These are phyloP conservation scores for Wasmannia auropunctata DNA, from an alignment of 1,140 invertebrate species.

Conservation along the genomic window DNA sequence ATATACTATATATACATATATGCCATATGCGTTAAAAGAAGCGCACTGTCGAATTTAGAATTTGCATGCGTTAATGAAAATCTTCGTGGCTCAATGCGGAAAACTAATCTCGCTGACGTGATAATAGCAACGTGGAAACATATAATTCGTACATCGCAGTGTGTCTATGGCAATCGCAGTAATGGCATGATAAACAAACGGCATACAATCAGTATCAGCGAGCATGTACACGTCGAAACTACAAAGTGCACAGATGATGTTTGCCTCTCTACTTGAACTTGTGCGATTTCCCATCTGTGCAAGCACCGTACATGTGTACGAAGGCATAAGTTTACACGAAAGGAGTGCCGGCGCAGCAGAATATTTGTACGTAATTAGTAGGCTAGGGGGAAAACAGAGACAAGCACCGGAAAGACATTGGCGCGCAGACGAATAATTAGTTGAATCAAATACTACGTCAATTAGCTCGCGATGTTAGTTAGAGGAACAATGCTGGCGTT, in stretches of 20 bases:
- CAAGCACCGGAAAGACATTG: constrained; percentile 68
- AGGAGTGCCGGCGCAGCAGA: constrained; percentile 36
- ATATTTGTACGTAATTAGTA: constrained; percentile 81
- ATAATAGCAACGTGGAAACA: background rate
- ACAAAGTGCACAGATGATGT: constrained; percentile 40
- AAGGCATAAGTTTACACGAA: constrained; percentile 24
- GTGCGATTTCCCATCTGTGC: constrained; percentile 24
- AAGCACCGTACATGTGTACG: constrained; percentile 6
- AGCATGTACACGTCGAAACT: constrained; percentile 29
- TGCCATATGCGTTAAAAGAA: background rate
- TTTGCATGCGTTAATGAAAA: background rate
- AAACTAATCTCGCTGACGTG: background rate
- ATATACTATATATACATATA: too few relatives aligned
- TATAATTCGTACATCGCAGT: background rate
- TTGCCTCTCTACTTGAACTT: constrained; percentile 13
- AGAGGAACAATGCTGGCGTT: background rate
- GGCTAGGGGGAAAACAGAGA: constrained; percentile 67
- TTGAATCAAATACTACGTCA: constrained; percentile 80
- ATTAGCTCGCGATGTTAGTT: constrained; percentile 68
- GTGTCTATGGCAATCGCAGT: background rate
- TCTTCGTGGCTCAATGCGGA: background rate
- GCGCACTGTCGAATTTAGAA: background rate
- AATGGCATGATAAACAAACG: constrained; percentile 42
- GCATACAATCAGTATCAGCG: constrained; percentile 42
- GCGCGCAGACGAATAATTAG: constrained; percentile 78